These are phyloP conservation scores for Aricia artaxerxes DNA, from an alignment of 2,888 invertebrate species.

Conservation along the genomic window DNA sequence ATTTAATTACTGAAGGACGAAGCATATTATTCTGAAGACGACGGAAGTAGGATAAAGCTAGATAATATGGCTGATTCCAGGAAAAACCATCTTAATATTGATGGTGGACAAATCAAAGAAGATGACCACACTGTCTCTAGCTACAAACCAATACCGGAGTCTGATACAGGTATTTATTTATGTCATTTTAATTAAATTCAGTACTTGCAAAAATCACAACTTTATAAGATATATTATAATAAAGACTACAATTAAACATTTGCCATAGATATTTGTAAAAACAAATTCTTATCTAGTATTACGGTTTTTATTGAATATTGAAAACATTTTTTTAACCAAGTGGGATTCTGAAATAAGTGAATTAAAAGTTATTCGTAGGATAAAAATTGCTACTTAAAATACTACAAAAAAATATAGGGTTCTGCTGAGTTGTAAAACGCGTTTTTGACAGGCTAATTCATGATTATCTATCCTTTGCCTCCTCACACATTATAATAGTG, in stretches of 20 bases:
- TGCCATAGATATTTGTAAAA: not conserved
- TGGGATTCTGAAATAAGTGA: not conserved
- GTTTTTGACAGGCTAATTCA: not conserved
- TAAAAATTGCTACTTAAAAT: not conserved
- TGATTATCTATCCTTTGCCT: not conserved
- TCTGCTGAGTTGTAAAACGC: not conserved
- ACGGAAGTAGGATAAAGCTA: conserved; percentile 36
- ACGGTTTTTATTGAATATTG: not conserved
- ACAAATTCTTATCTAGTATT: not conserved
- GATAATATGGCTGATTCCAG: conserved; percentile 67
- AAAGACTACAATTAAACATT: too few species aligned
- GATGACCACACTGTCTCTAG: conserved; percentile 68
- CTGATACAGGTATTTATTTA: conserved; percentile 71
- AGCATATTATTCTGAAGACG: not conserved
- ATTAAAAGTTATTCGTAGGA: too few species aligned
- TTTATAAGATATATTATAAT: not conserved
- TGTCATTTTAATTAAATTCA: conserved; percentile 25
- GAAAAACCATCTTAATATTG: conserved; percentile 69
- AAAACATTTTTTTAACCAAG: not conserved
- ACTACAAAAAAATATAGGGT: not conserved
- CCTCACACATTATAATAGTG: not conserved
- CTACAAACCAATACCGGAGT: conserved; percentile 81
- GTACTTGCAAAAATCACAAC: not conserved
- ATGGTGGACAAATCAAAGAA: conserved; percentile 73
- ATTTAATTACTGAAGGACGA: not conserved